Evolutionary conservation across 2,888 invertebrate genomes (phyloP).

Genomic region (Tachina fera): DNA sequence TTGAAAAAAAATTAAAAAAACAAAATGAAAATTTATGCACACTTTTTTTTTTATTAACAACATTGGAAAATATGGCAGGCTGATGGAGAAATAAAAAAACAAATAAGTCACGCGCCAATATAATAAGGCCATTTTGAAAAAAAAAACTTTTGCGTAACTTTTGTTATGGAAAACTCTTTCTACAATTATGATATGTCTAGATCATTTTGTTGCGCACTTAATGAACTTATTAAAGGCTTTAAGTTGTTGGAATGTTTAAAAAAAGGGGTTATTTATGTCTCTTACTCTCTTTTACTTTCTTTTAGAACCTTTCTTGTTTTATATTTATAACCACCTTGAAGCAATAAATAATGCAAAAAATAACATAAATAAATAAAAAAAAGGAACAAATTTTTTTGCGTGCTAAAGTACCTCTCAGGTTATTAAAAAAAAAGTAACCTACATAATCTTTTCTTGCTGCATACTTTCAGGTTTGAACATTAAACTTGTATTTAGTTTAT

Average conservation of each 20-base stretch:
- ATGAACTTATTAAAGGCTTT: conserved; percentile 38
- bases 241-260: conserved; percentile 2
- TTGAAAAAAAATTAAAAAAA: conserved; percentile 16
- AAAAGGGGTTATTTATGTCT: conserved; percentile 51
- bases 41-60: neutral
- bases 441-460: conserved; percentile 45
- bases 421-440: conserved; percentile 69
- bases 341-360: conserved; percentile 14
- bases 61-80: neutral
- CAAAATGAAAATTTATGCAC: neutral
- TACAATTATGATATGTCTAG: neutral
- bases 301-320: conserved; percentile 33
- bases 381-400: conserved; percentile 40
- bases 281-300: neutral
- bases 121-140: neutral
- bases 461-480: conserved; percentile 36
- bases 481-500: neutral
- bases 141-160: neutral
- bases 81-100: neutral
- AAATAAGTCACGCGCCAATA: neutral
- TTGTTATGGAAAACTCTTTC: neutral
- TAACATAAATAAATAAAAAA: neutral
- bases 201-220: conserved; percentile 11
- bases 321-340: conserved; percentile 57
- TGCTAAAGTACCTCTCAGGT: conserved; percentile 53